Evolutionary conservation across 2,888 invertebrate genomes (phyloP).

Genomic region (Rugalucina vietnamica): DNA sequence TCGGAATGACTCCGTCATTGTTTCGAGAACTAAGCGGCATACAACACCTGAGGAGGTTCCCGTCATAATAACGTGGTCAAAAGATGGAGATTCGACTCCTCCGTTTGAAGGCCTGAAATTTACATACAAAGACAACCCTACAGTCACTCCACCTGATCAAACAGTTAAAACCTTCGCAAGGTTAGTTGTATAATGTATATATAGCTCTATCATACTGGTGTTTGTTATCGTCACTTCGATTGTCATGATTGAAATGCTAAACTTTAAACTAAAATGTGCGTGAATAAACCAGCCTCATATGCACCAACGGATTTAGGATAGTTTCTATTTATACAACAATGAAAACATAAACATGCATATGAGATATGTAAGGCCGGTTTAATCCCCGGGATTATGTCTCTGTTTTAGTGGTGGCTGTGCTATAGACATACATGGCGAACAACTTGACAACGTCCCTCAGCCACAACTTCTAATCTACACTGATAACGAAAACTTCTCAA

Average conservation of each 20-base stretch:
- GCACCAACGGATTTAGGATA: too few species aligned
- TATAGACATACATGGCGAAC: slow-evolving; percentile 18
- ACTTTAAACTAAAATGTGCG: too few species aligned
- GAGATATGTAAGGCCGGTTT: background rate
- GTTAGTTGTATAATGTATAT: background rate
- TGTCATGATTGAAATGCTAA: too few species aligned
- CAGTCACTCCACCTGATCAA: background rate
- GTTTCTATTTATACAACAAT: too few species aligned
- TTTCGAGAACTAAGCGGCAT: background rate
- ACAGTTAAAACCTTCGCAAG: slow-evolving; percentile 6
- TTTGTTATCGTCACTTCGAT: too few species aligned
- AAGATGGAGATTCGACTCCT: background rate
- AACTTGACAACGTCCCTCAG: slow-evolving; percentile 42
- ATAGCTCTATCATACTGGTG: too few species aligned
- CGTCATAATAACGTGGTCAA: background rate
- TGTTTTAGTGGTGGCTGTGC: slow-evolving; percentile 48
- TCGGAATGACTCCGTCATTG: background rate
- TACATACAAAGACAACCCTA: slow-evolving; percentile 10
- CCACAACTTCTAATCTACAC: slow-evolving; percentile 35
- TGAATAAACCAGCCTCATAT: too few species aligned
- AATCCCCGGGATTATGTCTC: background rate
- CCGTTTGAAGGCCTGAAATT: background rate
- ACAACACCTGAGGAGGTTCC: background rate
- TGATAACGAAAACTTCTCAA: background rate
- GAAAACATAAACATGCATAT: background rate